Evolutionary conservation across 23 tunicate genomes (phyloP), one percentile per base, ranked within the genome.

Genomic region (Styela clava): DNA sequence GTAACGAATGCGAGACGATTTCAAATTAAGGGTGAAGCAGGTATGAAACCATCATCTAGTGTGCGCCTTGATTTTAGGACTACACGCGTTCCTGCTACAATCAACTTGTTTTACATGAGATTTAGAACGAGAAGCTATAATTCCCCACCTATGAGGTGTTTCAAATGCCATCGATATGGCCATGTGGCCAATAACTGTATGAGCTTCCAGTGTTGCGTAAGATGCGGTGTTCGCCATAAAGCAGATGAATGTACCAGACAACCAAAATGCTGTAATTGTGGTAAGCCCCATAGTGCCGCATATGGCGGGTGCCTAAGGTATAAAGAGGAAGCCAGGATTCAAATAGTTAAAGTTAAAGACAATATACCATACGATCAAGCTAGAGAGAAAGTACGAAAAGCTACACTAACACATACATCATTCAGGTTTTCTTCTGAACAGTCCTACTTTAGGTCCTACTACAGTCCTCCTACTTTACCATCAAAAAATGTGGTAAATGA

Each of bases 161-260:
- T 68, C 73, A 68, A 68, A 20, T 68, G 73, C 28, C 16, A 68
- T 68, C 73, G 73, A 21, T 68, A 18, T 31, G 73, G 73, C 27
- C 73, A 68, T 31, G 27, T 31, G 27, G 20, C 16, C 16, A 16
- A 16, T 12, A 16, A 20, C 24, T 68, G 73, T 21, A 29, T 29
- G 31, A 31, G 73, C 9, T 31, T 29, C 16, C 16, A 16, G 16
- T 18, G 27, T 12, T 68, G 24, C 73, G 12, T 29, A 24, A 68
- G 27, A 21, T 68, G 73, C 28, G 73, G 73, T 12, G 27, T 29
- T 18, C 16, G 20, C 9, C 73, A 68, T 31, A 31, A 68, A 68
- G 16, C 24, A 29, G 73, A 21, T 24, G 28, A 16, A 29, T 68
- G 73, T 21, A 16, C 73, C 24, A 68, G 28, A 16, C 31, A 18